These are phyloP conservation scores for Galerucella nymphaeae DNA, from an alignment of 2,888 invertebrate species.

Conservation along the genomic window DNA sequence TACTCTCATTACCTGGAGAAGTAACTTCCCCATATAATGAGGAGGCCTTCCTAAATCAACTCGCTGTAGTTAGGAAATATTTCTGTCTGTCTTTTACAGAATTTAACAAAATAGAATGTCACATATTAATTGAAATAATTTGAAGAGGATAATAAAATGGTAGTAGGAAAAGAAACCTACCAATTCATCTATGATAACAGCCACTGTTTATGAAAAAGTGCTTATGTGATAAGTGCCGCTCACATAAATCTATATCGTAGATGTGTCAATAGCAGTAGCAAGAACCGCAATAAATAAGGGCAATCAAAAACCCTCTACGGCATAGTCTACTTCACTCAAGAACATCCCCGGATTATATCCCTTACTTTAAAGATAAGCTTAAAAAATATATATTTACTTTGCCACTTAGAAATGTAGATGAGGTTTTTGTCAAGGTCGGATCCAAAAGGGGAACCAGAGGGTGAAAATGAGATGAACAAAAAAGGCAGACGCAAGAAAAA, in stretches of 20 bases:
- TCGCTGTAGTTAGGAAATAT: conserved; percentile 19
- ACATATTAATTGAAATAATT: neutral
- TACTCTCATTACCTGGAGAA: conserved; percentile 40
- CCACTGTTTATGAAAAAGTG: conserved; percentile 40
- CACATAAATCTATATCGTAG: conserved; percentile 55
- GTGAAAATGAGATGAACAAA: neutral
- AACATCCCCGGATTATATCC: conserved; percentile 45
- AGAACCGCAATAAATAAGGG: conserved; percentile 61
- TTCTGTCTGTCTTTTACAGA: conserved; percentile 12
- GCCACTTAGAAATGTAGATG: conserved; percentile 49
- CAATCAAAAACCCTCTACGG: conserved; percentile 47
- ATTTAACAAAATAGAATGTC: neutral
- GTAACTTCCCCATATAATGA: conserved; percentile 32
- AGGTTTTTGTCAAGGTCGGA: conserved; percentile 25
- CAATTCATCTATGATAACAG: conserved; percentile 17
- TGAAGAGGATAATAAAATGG: neutral
- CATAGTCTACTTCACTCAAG: conserved; percentile 39
- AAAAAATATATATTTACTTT: conserved; percentile 42
- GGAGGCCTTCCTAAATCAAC: conserved; percentile 21
- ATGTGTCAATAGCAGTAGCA: conserved; percentile 63
- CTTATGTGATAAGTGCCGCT: conserved; percentile 51
- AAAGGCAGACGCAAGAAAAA: neutral
- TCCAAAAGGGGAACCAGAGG: neutral
- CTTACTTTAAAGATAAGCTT: conserved; percentile 46
- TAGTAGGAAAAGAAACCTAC: neutral